Evolutionary conservation across 2,797 vertebrate genomes (phyloP).

Genomic region (Huso huso): DNA sequence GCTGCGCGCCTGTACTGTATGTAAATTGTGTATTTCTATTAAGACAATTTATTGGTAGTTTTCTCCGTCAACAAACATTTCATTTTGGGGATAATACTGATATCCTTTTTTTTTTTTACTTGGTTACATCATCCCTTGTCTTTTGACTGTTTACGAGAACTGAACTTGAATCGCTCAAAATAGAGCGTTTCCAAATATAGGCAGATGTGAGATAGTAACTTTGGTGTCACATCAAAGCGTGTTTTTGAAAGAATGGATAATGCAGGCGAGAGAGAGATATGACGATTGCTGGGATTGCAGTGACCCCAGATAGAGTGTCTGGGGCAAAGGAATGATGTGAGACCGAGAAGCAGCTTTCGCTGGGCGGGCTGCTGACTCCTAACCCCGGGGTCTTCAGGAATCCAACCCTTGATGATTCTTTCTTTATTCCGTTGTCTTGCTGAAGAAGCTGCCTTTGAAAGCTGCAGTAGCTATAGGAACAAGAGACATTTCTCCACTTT

Average conservation of each 20-base stretch:
- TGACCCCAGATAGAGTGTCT: conserved; percentile 47
- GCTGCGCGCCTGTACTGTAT: no score
- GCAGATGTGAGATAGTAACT: conserved; percentile 66
- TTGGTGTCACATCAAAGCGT: conserved; percentile 69
- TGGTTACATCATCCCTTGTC: no score
- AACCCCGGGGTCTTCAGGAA: conserved; percentile 46
- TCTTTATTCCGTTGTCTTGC: conserved; percentile 60
- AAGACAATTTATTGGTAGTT: no score
- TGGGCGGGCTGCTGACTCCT: conserved; percentile 26
- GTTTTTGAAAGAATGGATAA: conserved; percentile 59
- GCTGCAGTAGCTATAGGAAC: conserved; percentile 57
- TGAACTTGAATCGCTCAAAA: conserved; percentile 1
- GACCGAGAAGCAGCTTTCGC: conserved; percentile 36
- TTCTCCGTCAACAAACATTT: no score
- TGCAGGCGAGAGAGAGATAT: conserved; percentile 45
- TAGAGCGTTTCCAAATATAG: conserved; percentile 49
- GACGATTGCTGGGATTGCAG: conserved; percentile 44
- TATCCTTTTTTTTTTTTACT: no score
- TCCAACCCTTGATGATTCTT: conserved; percentile 46
- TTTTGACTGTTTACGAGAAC: no score
- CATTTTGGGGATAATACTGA: no score
- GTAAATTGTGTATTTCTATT: no score
- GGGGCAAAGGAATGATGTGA: conserved; percentile 25
- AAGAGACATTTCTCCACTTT: conserved; percentile 58
- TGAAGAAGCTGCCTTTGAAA: conserved; percentile 64